These are phyloP conservation scores for Mustelus asterias DNA, from an alignment of 2,113 vertebrate species.

Conservation along the genomic window DNA sequence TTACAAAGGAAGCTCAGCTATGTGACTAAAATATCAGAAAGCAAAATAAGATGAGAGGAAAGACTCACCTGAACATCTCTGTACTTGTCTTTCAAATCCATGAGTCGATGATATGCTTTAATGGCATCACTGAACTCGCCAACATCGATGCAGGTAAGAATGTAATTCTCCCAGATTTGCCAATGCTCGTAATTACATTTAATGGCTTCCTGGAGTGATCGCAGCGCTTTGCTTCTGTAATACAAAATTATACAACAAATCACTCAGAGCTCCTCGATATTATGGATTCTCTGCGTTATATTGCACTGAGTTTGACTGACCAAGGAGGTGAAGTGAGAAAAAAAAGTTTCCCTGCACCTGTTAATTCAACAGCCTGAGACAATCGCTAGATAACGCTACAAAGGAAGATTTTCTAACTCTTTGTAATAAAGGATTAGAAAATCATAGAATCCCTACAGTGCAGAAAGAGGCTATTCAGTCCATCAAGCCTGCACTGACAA, in stretches of 20 bases:
- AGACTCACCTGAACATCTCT: slow-evolving; percentile 81
- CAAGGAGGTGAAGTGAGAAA: background rate
- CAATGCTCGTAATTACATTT: slow-evolving; percentile 96
- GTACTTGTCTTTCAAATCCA: slow-evolving; percentile 86
- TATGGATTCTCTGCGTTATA: background rate
- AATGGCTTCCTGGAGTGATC: slow-evolving; percentile 87
- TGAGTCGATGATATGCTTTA: slow-evolving; percentile 87
- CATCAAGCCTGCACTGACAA: no score
- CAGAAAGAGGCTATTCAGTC: no score
- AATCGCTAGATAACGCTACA: background rate
- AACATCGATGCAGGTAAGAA: slow-evolving; percentile 77
- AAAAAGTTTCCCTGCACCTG: background rate
- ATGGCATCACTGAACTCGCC: slow-evolving; percentile 87
- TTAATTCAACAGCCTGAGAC: background rate
- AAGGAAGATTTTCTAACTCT: background rate
- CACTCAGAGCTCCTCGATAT: background rate
- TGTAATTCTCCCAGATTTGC: slow-evolving; percentile 99
- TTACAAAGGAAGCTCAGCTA: background rate
- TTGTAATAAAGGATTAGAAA: background rate
- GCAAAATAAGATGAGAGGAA: slow-evolving; percentile 32
- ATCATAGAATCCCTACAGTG: no score
- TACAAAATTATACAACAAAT: background rate
- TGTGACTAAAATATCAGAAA: background rate
- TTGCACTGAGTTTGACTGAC: background rate
- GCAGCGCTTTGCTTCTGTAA: slow-evolving; percentile 79